These are phyloP conservation scores for Pollenia amentaria DNA, from an alignment of 2,888 invertebrate genomes.

Conservation along the genomic window DNA sequence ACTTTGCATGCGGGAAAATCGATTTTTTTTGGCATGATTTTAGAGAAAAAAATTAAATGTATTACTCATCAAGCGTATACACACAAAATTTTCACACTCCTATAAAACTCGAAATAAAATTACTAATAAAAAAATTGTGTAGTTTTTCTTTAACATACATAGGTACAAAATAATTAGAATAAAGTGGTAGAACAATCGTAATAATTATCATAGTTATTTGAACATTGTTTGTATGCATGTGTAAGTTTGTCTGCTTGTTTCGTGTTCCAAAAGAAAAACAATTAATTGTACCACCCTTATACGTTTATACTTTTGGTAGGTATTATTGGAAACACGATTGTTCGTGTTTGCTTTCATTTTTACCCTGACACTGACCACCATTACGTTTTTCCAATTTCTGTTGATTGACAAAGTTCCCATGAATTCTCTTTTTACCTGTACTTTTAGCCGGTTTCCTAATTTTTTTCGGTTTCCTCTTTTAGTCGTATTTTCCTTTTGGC, in stretches of 20 bases:
- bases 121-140: not conserved
- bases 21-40: conserved; percentile 56
- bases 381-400: conserved; percentile 30
- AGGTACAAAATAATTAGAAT: not conserved
- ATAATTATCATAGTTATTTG: not conserved
- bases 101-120: not conserved
- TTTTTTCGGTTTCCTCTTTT: conserved; percentile 16
- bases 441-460: conserved; percentile 19
- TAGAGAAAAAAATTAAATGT: not conserved
- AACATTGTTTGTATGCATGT: not conserved
- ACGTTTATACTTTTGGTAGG: not conserved
- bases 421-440: conserved; percentile 42
- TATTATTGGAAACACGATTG: conserved; percentile 34
- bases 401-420: conserved; percentile 41
- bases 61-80: conserved; percentile 64
- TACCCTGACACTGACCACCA: conserved; percentile 74
- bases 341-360: conserved; percentile 33
- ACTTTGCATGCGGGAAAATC: conserved; percentile 65
- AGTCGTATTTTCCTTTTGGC: conserved; percentile 2
- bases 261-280: not conserved
- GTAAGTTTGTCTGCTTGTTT: not conserved
- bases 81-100: conserved; percentile 6
- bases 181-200: not conserved
- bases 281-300: conserved; percentile 54
- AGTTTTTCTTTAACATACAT: not conserved